These are phyloP conservation scores for Tanaodytes sp. DNA, from an alignment of 2,888 invertebrate genomes.

Conservation along the genomic window DNA sequence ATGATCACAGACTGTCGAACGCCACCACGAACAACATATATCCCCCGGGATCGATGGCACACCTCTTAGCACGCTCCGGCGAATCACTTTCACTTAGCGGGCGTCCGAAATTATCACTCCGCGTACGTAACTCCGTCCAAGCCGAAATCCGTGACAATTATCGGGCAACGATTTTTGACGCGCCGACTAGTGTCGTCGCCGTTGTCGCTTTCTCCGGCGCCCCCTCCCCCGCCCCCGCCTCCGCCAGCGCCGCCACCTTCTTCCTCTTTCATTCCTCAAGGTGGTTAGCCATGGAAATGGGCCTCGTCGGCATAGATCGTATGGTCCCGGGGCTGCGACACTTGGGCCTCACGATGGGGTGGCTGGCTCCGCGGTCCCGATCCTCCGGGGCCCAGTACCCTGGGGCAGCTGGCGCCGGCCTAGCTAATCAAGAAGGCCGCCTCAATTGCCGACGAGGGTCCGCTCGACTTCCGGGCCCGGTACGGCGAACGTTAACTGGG, in stretches of 20 bases:
- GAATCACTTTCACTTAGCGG: slow-evolving; percentile 64
- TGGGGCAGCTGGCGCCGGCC: slow-evolving; percentile 2
- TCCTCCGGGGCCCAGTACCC: neutral
- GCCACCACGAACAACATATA: slow-evolving; percentile 36
- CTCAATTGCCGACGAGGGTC: neutral
- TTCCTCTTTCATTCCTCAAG: slow-evolving; percentile 48
- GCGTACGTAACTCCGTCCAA: slow-evolving; percentile 28
- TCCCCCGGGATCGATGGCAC: slow-evolving; percentile 40
- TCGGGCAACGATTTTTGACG: slow-evolving; percentile 12
- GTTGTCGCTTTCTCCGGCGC: slow-evolving; percentile 51
- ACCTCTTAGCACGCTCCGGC: slow-evolving; percentile 48
- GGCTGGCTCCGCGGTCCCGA: too few species aligned
- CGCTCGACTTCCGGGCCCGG: neutral
- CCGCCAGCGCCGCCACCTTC: slow-evolving; percentile 39
- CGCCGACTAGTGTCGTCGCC: slow-evolving; percentile 30
- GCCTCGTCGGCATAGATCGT: slow-evolving; percentile 14
- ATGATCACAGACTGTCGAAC: slow-evolving; percentile 42
- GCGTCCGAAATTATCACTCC: slow-evolving; percentile 41
- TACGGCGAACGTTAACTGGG: slow-evolving; percentile 1
- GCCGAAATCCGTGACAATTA: slow-evolving; percentile 40
- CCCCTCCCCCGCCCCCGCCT: slow-evolving; percentile 57
- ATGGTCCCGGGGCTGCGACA: neutral
- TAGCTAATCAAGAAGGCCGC: neutral
- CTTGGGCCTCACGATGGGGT: neutral
- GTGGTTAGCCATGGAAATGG: slow-evolving; percentile 19